Evolutionary conservation across 2,888 invertebrate species (phyloP).

Genomic region (Polydrusus tereticollis): DNA sequence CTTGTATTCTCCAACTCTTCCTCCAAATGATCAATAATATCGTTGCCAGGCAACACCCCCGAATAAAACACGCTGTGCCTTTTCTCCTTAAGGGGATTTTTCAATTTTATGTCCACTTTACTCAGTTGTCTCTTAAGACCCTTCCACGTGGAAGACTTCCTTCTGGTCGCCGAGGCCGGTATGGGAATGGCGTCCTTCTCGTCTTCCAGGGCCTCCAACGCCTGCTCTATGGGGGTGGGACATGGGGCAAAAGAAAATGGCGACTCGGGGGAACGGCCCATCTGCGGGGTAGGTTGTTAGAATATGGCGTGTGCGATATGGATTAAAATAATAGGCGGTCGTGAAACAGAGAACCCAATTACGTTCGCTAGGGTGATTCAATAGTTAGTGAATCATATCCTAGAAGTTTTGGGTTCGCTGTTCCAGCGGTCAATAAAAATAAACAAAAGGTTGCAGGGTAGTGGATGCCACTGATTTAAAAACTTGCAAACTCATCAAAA

Average conservation of each 20-base stretch:
- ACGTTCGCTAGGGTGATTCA: not conserved
- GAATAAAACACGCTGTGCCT: slow-evolving; percentile 65
- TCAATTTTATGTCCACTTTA: slow-evolving; percentile 79
- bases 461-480: slow-evolving; percentile 52
- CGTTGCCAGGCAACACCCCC: slow-evolving; percentile 57
- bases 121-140: slow-evolving; percentile 85
- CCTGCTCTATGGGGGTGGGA: slow-evolving; percentile 69
- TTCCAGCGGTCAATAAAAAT: slow-evolving; percentile 60
- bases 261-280: slow-evolving; percentile 65
- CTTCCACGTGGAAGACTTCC: slow-evolving; percentile 79
- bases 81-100: slow-evolving; percentile 71
- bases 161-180: slow-evolving; percentile 62
- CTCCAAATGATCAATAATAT: slow-evolving; percentile 58
- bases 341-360: slow-evolving; percentile 50
- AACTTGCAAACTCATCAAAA: slow-evolving; percentile 28
- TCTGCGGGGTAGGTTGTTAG: slow-evolving; percentile 59
- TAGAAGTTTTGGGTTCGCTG: slow-evolving; percentile 55
- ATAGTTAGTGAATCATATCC: no score
- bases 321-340: slow-evolving; percentile 58
- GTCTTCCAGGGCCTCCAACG: slow-evolving; percentile 67
- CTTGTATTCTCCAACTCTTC: slow-evolving; percentile 60
- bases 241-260: slow-evolving; percentile 65
- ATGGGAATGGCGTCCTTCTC: slow-evolving; percentile 60
- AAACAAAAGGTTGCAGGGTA: slow-evolving; percentile 50
- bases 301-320: slow-evolving; percentile 61